These are phyloP conservation scores for Lipotes vexillifer DNA, from an alignment of 2,113 vertebrate species.

Conservation along the genomic window DNA sequence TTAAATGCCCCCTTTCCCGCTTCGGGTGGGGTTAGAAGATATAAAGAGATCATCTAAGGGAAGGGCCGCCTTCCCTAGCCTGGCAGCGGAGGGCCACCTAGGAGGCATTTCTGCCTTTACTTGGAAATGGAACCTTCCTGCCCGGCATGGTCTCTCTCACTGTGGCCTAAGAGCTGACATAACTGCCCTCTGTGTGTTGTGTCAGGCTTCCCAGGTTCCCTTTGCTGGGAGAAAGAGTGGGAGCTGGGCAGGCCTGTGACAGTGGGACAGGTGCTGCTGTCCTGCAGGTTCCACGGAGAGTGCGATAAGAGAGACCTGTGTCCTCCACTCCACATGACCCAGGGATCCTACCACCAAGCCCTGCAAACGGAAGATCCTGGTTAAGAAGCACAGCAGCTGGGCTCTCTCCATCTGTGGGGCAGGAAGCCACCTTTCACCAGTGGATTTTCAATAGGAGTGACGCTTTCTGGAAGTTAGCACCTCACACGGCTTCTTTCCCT, in stretches of 20 bases:
- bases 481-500: fast-evolving
- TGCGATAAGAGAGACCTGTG: neutral
- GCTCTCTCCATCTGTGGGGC: neutral
- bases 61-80: neutral
- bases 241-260: neutral
- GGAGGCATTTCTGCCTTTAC: neutral
- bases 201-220: neutral
- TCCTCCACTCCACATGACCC: neutral
- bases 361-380: no score
- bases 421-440: neutral
- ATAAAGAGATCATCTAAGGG: neutral
- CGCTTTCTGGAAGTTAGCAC: fast-evolving
- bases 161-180: fast-evolving
- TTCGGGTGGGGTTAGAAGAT: neutral
- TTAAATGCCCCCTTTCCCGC: neutral
- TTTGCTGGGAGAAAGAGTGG: fast-evolving
- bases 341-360: fast-evolving
- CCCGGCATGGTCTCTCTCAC: fast-evolving
- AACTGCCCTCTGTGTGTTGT: neutral
- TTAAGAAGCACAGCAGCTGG: fast-evolving
- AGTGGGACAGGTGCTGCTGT: no score
- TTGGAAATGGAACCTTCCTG: neutral
- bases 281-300: fast-evolving
- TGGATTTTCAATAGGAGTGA: fast-evolving
- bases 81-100: neutral